Evolutionary conservation across 1,140 invertebrate genomes (phyloP).

Genomic region (Mesaphorura yosii): DNA sequence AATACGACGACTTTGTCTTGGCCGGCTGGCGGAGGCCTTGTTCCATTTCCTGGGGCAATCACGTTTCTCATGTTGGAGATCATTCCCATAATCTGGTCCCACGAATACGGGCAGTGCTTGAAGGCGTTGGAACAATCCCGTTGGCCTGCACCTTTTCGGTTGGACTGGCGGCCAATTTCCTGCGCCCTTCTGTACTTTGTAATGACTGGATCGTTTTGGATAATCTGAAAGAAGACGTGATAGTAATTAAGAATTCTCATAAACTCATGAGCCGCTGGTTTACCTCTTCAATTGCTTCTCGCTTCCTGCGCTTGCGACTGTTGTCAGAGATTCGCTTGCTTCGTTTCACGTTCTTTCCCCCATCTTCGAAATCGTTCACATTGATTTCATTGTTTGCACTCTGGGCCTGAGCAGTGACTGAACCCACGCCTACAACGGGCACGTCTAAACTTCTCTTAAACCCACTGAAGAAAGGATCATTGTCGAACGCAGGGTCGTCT

Average conservation of each 20-base stretch:
- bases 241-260: too few relatives aligned
- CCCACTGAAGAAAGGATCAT: slow-evolving; percentile 27
- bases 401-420: too few relatives aligned
- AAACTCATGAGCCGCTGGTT: not conserved
- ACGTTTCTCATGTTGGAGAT: slow-evolving; percentile 21
- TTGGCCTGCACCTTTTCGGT: too few relatives aligned
- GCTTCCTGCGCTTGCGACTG: too few relatives aligned
- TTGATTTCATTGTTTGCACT: too few relatives aligned
- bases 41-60: slow-evolving; percentile 3
- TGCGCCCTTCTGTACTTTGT: slow-evolving; percentile 21
- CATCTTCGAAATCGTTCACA: too few relatives aligned
- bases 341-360: too few relatives aligned
- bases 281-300: slow-evolving; percentile 10
- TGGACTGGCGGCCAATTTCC: slow-evolving; percentile 13
- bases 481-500: slow-evolving; percentile 12
- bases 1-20: slow-evolving; percentile 7
- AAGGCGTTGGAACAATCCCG: slow-evolving; percentile 25
- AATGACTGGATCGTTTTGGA: slow-evolving; percentile 10
- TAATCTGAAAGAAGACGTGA: too few relatives aligned
- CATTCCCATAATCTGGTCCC: slow-evolving; percentile 18
- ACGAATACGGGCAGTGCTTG: slow-evolving; percentile 17
- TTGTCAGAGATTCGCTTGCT: not conserved
- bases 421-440: not conserved
- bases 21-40: not conserved
- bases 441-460: slow-evolving; percentile 15